Evolutionary conservation across 2,113 vertebrate genomes (phyloP).

Genomic region (Bos taurus): DNA sequence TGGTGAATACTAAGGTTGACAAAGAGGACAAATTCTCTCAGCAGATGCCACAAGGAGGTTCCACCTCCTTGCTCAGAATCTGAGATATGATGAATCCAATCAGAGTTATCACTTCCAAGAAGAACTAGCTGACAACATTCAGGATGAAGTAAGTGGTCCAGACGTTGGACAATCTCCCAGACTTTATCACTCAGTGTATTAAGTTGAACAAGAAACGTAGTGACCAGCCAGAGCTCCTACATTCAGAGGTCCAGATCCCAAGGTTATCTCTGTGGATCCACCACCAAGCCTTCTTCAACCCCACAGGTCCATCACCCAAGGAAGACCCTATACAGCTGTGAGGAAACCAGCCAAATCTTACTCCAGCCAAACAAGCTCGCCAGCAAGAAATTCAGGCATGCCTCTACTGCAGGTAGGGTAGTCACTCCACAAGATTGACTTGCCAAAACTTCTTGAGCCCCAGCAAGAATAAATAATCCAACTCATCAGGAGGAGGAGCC

Average conservation of each 20-base stretch:
- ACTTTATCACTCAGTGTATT: slow-evolving; percentile 59
- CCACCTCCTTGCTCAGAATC: slow-evolving; percentile 21
- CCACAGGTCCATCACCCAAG: not conserved
- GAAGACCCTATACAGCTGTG: not conserved
- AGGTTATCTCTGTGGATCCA: not conserved
- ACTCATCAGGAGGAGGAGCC: not conserved
- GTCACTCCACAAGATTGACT: slow-evolving; percentile 60
- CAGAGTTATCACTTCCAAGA: not conserved
- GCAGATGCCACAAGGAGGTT: not conserved
- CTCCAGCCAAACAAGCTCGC: slow-evolving; percentile 39
- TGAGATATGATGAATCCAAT: not conserved
- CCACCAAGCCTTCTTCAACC: not conserved
- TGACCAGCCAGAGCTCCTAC: slow-evolving; percentile 44
- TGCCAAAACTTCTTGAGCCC: slow-evolving; percentile 51
- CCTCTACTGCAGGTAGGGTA: slow-evolving; percentile 45
- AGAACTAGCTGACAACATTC: not conserved
- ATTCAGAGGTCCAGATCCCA: not conserved
- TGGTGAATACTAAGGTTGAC: not conserved
- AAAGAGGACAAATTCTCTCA: not conserved
- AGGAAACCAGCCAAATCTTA: slow-evolving; percentile 14
- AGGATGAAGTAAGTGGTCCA: slow-evolving; percentile 3
- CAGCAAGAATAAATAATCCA: slow-evolving; percentile 18
- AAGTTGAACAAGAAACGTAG: slow-evolving; percentile 44
- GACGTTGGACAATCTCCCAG: slow-evolving; percentile 40
- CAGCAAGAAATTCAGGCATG: slow-evolving; percentile 54